Evolutionary conservation across 2,113 vertebrate species (phyloP).

Genomic region (Vulpes vulpes): DNA sequence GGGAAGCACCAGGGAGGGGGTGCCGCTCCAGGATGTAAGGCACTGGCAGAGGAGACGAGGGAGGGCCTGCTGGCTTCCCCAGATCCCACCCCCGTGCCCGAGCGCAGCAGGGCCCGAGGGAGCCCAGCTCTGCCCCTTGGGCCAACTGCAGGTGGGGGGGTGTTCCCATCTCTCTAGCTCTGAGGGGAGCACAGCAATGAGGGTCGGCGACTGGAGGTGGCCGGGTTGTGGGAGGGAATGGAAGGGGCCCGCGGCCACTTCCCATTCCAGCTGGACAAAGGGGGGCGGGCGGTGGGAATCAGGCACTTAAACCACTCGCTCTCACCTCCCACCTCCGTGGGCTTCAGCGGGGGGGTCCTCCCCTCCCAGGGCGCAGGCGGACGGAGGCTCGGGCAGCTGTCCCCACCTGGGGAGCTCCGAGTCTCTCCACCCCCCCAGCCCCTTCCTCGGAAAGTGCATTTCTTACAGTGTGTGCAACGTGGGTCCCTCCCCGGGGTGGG

Average conservation of each 20-base stretch:
- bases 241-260: not conserved
- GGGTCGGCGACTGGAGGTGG: not conserved
- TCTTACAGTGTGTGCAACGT: constrained; percentile 86
- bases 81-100: not conserved
- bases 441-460: constrained; percentile 81
- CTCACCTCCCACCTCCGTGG: constrained; percentile 65
- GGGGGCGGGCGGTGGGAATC: constrained; percentile 69
- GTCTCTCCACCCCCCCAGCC: not conserved
- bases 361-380: not conserved
- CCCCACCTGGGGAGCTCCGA: not conserved
- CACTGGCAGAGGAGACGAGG: constrained; percentile 79
- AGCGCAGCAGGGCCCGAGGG: not conserved
- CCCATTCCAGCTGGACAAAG: constrained; percentile 57
- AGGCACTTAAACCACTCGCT: constrained; percentile 81
- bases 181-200: constrained; percentile 41
- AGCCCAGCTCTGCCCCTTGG: constrained; percentile 23
- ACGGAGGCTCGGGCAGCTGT: not conserved
- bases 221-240: not conserved
- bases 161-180: constrained; percentile 36
- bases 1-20: constrained; percentile 52
- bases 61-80: not conserved
- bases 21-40: constrained; percentile 84
- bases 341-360: not conserved
- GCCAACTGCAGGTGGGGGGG: not conserved
- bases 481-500: constrained; percentile 34